Base-by-base conservation (phyloP, 1,140 invertebrate species). In the Drosophila repletoides region DNA sequence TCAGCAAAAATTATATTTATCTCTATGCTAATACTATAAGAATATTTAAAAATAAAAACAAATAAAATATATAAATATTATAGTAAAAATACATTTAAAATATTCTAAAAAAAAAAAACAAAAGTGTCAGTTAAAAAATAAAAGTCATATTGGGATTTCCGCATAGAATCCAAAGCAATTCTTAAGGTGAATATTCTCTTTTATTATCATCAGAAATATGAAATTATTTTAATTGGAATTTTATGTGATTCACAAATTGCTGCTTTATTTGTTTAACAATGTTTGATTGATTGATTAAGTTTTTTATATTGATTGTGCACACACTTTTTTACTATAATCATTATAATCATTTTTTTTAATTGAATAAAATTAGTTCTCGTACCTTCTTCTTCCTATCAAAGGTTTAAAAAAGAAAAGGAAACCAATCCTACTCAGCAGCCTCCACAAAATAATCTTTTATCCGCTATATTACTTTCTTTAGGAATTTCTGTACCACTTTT, bases 261-360 rank as follows among this genome's bases (percentile, higher is more conserved):
- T 17, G 33, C 12, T 24, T 21, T 7, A 19, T 31, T 59, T 59
- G 6, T 34, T 10, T 34, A 49, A 48, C 10, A 38, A 17, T 10
- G 38, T 45, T 56, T 65, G 24, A 65, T 65, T 65, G 61, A 58
- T 58, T 31, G 24, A 40, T 24, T 22, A 0, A 12, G 6, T 5
- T 15, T 10, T 28, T 19, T 15, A 64, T 22, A 28, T 56, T 26
- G 3, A 38, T 33, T 38, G 17, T 19, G 17, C 40, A 26, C 10
- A 19, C n/a, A 15, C 22, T 24, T 24, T 43, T 36, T 9, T 5
- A 15, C 2, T 15, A 10, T 38, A 9, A 12, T 36, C 19, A 19
- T 38, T 38, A 9, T 36, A 19, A 17, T 17, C n/a, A n/a, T 38
- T 26, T 9, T 26, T n/a, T 24, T 24, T 26, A 41, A 10, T 19